Evolutionary conservation across 2,888 invertebrate species (phyloP), one percentile per base, ranked within the genome.

Genomic region (Noctua janthe): DNA sequence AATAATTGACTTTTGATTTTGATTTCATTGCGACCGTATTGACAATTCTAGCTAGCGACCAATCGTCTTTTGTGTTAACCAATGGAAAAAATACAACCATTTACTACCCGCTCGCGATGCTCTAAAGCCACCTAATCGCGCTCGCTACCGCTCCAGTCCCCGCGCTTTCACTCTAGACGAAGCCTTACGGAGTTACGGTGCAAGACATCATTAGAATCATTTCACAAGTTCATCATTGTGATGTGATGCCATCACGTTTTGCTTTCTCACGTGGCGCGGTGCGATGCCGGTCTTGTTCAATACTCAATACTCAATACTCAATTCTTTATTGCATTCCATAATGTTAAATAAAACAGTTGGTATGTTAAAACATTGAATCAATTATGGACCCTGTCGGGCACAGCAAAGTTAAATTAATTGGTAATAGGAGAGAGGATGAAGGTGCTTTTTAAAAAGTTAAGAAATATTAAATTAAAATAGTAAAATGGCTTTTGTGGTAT

Each of bases 191-290:
- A 64, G 64, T 20, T 39, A 62, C 15, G 62, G 29, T 20, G 47
- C 20, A 15, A 77, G 51, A 47, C 64, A 72, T 51, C 8, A 74
- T 71, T 88, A 56, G 39, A 78, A 73, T 70, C 6, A 70, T 76
- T 88, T 54, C 47, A 66, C 70, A 71, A 86, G 70, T 81, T 66
- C 49, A 88, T 70, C 62, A 72, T 66, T 49, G 35, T 51, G 64
- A 73, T 78, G 67, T 54, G 74, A 73, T 75, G 20, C 20, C 71
- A 84, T 79, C 87, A 87, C 80, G 85, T 79, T 86, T 82, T n/a
- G 47, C 66, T 76, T 82, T 77, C 84, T 86, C 84, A 84, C 84
- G 84, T 84, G 83, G 39, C 39, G 29, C 0, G 51, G 70, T 62
- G 43, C 49, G 72, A 23, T 74, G 67, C 64, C 29, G 15, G 70